Evolutionary conservation across 2,113 vertebrate species (phyloP).

Genomic region (Microcebus murinus): DNA sequence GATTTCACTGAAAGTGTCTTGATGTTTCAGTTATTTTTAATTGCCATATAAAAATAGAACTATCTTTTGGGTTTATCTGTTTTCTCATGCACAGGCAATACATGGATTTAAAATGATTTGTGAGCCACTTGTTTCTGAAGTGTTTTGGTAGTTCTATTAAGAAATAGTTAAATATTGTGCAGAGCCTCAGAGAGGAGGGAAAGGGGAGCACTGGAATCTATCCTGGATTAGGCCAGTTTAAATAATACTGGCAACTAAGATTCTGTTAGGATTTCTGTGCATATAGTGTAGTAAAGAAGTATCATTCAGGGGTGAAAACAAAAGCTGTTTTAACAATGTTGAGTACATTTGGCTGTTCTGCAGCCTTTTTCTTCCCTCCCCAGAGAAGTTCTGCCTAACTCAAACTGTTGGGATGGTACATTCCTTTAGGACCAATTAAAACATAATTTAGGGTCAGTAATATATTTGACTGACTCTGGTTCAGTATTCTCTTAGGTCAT

Average conservation of each 20-base stretch:
- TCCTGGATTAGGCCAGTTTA: constrained; percentile 72
- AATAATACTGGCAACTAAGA: constrained; percentile 73
- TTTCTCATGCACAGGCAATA: constrained; percentile 88
- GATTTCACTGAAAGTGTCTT: constrained; percentile 64
- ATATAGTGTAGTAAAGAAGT: constrained; percentile 76
- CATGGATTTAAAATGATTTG: constrained; percentile 85
- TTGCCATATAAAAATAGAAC: constrained; percentile 83
- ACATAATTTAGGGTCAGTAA: constrained; percentile 71
- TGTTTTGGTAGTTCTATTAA: constrained; percentile 75
- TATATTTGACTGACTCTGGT: constrained; percentile 69
- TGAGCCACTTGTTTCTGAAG: constrained; percentile 80
- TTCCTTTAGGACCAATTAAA: constrained; percentile 82
- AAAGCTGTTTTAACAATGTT: constrained; percentile 78
- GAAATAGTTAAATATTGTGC: constrained; percentile 77
- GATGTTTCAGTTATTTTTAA: constrained; percentile 85
- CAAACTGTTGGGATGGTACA: constrained; percentile 75
- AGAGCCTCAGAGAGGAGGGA: constrained; percentile 67
- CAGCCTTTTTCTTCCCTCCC: constrained; percentile 70
- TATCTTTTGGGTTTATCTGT: constrained; percentile 86
- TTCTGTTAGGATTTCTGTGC: constrained; percentile 77
- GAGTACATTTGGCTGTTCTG: constrained; percentile 69
- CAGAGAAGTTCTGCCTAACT: constrained; percentile 70
- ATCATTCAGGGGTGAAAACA: constrained; percentile 66
- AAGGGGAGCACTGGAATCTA: constrained; percentile 57
- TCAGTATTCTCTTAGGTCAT: constrained; percentile 80